Base-by-base conservation (phyloP, 2,888 invertebrate species). In the Leptopilina drosophilae region DNA sequence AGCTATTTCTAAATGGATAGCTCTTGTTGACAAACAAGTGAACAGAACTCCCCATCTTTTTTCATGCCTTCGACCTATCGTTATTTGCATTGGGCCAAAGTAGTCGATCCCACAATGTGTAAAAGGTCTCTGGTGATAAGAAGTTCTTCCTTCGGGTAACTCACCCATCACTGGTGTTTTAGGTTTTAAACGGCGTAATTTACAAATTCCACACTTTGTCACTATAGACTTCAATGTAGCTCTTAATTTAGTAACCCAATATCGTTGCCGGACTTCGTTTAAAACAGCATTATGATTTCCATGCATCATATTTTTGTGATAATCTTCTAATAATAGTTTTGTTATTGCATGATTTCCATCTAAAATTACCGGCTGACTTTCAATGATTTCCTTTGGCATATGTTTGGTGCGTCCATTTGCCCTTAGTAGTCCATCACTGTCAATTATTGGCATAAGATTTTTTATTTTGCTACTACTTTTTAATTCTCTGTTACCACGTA, bases 81-180 rank as follows among this genome's bases (percentile, higher is more conserved):
- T 20, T 20, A 20, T 20, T 1, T 20, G 20, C 20, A 20, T 20
- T 20, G 20, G 20, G 20, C 84, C 83, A 69, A 84, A 84, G 42
- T 80, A 81, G 59, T 85, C 83, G 5, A 83, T 42, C 0, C 84
- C 82, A n/a, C 79, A 78, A 26, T 79, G 56, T 0, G 77, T 80
- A 26, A 84, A 83, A 2, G 80, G 82, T 5, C 78, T 26, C 2
- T 76, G 64, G 26, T 80, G 69, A 26, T 82, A 79, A 4, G 79
- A 78, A 8, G 78, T 46, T n/a, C 84, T 33, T 42, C 40, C 77
- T 15, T 11, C 15, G 0, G 82, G 84, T 7, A 80, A 77, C 14
- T 80, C 56, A 11, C 76, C 80, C 80, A 81, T 82, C 8, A 56
- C 59, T 9, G 80, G 79, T 42, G 77, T 33, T 64, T 65, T 73